Base-by-base conservation (phyloP, 2,113 vertebrate genomes). In the Cygnus atratus region DNA sequence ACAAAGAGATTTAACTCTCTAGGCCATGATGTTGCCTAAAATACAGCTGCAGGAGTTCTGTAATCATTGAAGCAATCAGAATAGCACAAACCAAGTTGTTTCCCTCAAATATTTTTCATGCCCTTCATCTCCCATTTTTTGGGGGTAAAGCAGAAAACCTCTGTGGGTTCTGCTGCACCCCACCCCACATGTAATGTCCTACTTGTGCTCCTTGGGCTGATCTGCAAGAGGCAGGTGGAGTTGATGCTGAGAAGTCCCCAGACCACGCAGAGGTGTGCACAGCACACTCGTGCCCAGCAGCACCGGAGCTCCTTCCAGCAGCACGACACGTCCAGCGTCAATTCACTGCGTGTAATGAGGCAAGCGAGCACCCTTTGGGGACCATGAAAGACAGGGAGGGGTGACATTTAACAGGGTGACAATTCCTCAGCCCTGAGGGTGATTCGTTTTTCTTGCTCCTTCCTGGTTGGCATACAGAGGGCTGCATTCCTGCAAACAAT, bases 391-490 rank as follows among this genome's bases (percentile, higher is more conserved):
- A 57, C 37, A 58, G 77, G 90, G 84, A 93, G 83, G 52, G 90
- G 39, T 20, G 26, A 4, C 4, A 4, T 5, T 62, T 26, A 66
- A 48, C 10, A 37, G 28, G 41, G 19, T 37, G 72, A 43, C n/a
- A 59, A 11, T 37, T 79, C 35, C 87, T 92, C 71, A 91, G 74
- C 66, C 80, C 72, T 52, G 11, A n/a, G 31, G 29, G 43, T n/a
- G 50, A 50, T 25, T 83, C 74, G 89, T 88, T 94, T 94, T 79
- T 62, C 48, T 20, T n/a, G 25, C 28, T 95, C 58, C 59, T 97
- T 97, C 96, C 96, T 96, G 92, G 37, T 83, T 83, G 92, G 84
- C 96, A 88, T 59, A 9, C 71, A 86, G 66, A 75, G 84, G 37
- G 84, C 82, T 76, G 28, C 76, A 75, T 95, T 96, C 77, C 92